Conservation (phyloP, 2,113 vertebrate genomes). For the Pavo muticus region DNA sequence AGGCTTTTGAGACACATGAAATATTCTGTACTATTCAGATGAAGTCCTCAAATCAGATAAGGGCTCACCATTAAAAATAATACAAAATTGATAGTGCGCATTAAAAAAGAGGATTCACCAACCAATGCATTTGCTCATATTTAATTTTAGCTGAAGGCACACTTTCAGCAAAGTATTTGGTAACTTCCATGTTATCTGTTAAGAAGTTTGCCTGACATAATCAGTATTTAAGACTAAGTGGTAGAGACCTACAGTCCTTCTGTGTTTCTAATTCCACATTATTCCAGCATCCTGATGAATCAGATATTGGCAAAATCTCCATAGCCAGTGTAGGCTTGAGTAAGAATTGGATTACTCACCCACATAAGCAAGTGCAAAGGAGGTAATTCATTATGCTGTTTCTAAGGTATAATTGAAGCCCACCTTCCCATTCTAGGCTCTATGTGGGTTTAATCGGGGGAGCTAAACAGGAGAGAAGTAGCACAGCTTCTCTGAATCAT, state of each 20-base stretch:
- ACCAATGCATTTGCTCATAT: not conserved
- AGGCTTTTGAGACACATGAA: not conserved
- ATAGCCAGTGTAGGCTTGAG: not conserved
- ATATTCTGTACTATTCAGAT: not conserved
- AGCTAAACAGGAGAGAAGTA: conserved; percentile 15
- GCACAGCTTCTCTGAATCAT: conserved; percentile 49
- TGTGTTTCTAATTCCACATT: not conserved
- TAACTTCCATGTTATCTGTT: not conserved
- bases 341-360: conserved; percentile 49
- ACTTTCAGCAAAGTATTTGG: not conserved
- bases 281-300: conserved; percentile 12
- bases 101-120: not conserved
- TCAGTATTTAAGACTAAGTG: not conserved
- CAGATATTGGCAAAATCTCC: conserved; percentile 13
- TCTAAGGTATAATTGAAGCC: conserved; percentile 35
- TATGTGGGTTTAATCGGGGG: conserved; percentile 52
- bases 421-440: not conserved
- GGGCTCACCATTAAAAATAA: not conserved
- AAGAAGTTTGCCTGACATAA: not conserved
- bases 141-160: not conserved
- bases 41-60: not conserved
- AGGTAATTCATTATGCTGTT: conserved; percentile 37
- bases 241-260: not conserved
- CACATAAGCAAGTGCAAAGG: conserved; percentile 16
- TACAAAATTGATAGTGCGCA: not conserved